Base-by-base conservation (phyloP, 2,888 invertebrate genomes). In the Therioaphis trifolii region DNA sequence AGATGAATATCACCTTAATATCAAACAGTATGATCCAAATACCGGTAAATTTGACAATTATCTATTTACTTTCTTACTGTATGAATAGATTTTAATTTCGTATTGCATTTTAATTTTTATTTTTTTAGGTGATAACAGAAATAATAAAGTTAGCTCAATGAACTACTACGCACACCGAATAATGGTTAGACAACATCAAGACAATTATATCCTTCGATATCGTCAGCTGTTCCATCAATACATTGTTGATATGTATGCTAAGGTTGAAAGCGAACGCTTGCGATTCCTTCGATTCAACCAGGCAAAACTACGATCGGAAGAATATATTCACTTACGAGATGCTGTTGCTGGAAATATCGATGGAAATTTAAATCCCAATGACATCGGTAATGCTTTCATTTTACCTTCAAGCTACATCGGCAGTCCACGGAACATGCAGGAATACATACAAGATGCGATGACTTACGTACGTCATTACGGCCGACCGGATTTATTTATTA, bases 171-270 rank as follows among this genome's bases (percentile, higher is more conserved):
- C n/a, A n/a, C n/a, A n/a, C n/a, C n/a, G n/a, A n/a, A n/a, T n/a
- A n/a, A n/a, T 87, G 86, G 85, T 86, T 85, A 61, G 86, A 84
- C 72, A 43, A 24, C 75, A 80, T 24, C 82, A 72, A 18, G 85
- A 85, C 76, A 87, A 87, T 84, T 29, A 85, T 68, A 80, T 88
- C 27, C 68, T 87, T 40, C 68, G 82, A 84, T 87, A 86, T 82
- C 85, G 87, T 5, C 82, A 85, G 69, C 85, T 89, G 1, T 87
- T 87, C 43, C 87, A 88, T n/a, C n/a, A n/a, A n/a, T n/a, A n/a
- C n/a, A n/a, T n/a, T 75, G 88, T 88, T 24, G 88, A 89, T 85
- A 86, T 87, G 86, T 89, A 87, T 85, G 88, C 86, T 0, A 88
- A 88, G 85, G 87, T 88, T 27, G 88, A 89, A 85, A 86, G 86